A percentile compares a stretch with the other conserved stretches of the same genome.
Conservation (phyloP, 2,888 invertebrate genomes). For the Conus canariensis region DNA sequence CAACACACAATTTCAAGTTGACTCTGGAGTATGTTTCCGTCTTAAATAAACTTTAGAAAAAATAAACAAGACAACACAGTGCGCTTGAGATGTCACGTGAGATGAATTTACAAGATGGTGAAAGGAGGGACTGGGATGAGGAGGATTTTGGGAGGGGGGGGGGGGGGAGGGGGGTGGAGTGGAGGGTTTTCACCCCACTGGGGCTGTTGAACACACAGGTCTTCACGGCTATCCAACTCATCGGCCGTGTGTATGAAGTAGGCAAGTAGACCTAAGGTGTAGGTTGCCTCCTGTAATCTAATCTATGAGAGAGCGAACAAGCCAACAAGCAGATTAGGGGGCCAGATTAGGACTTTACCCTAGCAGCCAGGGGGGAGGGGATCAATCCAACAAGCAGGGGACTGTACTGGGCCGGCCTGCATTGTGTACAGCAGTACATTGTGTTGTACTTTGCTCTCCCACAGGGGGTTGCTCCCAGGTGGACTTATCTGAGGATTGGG, state of each 20-base stretch:
- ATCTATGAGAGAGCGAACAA: constrained; percentile 9
- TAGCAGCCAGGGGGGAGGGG: constrained; percentile 20
- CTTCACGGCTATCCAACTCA: neutral
- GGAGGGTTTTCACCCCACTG: neutral
- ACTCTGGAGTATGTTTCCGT: too few species aligned
- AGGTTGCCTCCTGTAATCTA: constrained; percentile 34
- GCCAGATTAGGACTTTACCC: constrained; percentile 28
- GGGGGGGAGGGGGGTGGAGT: too few species aligned
- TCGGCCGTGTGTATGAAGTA: neutral
- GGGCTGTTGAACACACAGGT: neutral
- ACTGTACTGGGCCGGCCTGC: neutral
- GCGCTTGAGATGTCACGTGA: too few species aligned
- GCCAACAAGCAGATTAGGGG: constrained; percentile 31
- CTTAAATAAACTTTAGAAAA: too few species aligned
- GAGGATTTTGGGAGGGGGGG: too few species aligned
- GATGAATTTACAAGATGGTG: too few species aligned
- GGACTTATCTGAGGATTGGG: constrained; percentile 11
- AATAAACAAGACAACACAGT: too few species aligned
- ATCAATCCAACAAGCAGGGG: neutral
- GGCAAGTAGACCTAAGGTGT: neutral
- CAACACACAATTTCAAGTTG: neutral
- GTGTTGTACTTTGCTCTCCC: neutral
- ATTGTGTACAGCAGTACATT: constrained; percentile 23
- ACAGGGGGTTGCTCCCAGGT: neutral
- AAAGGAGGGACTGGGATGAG: too few species aligned